These are phyloP conservation scores for Gibbula magus DNA, from an alignment of 2,888 invertebrate genomes.

Conservation along the genomic window DNA sequence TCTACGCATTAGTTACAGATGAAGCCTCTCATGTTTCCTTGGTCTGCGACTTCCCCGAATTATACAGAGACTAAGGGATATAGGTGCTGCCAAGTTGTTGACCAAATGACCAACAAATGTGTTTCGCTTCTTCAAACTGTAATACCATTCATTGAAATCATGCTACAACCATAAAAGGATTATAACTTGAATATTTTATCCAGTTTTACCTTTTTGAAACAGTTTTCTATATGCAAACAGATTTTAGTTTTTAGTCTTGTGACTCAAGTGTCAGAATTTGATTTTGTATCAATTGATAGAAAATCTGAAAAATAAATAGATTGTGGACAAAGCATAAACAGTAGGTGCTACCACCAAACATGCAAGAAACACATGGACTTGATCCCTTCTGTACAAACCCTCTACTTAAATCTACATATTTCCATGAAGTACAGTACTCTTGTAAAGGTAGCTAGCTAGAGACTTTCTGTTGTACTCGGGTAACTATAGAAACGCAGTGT, in stretches of 20 bases:
- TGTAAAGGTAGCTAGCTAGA: slow-evolving; percentile 1
- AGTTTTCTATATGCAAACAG: too few relatives aligned
- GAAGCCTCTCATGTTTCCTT: neutral
- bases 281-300: too few relatives aligned
- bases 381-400: slow-evolving; percentile 17
- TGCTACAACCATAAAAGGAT: too few relatives aligned
- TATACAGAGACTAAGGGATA: neutral
- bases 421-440: neutral
- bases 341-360: too few relatives aligned
- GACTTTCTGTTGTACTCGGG: slow-evolving; percentile 6
- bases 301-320: too few relatives aligned
- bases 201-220: too few relatives aligned
- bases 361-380: slow-evolving; percentile 14
- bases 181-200: too few relatives aligned
- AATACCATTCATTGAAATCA: too few relatives aligned
- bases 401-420: neutral
- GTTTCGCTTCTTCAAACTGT: neutral
- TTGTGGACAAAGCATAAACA: too few relatives aligned
- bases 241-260: too few relatives aligned
- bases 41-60: neutral
- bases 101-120: neutral
- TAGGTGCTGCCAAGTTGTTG: neutral
- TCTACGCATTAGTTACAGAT: neutral
- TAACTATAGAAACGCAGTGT: neutral
- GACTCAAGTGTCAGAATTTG: too few relatives aligned